Percentiles rank a stretch among this genome's conserved stretches.
Conservation (phyloP, 2,113 vertebrate genomes). For the Thunnus thynnus region DNA sequence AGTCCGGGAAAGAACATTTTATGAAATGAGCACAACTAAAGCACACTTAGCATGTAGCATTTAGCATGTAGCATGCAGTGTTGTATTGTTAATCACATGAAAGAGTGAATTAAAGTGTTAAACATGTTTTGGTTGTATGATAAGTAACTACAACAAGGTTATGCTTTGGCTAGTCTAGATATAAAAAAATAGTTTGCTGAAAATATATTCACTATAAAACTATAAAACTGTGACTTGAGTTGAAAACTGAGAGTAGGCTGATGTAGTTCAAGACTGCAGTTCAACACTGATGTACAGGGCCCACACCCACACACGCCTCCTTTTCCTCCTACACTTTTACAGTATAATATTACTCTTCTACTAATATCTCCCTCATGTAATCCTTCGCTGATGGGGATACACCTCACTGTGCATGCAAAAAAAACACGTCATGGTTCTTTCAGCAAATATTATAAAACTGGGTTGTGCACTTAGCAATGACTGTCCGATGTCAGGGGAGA, state of each 20-base stretch:
- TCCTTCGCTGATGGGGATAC: not conserved
- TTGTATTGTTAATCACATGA: not conserved
- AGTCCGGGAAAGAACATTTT: slow-evolving; percentile 6
- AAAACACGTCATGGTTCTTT: not conserved
- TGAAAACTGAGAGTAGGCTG: not conserved
- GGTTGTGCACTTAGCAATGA: slow-evolving; percentile 10
- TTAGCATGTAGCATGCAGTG: not conserved
- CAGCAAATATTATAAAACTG: not conserved
- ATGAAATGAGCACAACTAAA: not conserved
- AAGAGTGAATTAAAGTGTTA: not conserved
- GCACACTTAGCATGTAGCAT: not conserved
- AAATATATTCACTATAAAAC: not conserved
- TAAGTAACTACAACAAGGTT: not conserved
- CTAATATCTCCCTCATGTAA: not conserved
- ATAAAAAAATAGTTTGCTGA: not conserved
- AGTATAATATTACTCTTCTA: not conserved
- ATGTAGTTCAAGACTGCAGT: not conserved
- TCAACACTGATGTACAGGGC: not conserved
- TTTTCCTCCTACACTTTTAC: not conserved
- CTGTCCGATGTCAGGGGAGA: slow-evolving; percentile 19
- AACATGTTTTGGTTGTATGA: not conserved
- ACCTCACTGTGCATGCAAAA: slow-evolving; percentile 2
- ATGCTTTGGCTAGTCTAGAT: not conserved
- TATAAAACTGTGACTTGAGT: not conserved
- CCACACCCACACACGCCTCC: not conserved